Evolutionary conservation across 2,113 vertebrate species (phyloP), one percentile per base, ranked within the genome.

Genomic region (Chloropsis hardwickii): DNA sequence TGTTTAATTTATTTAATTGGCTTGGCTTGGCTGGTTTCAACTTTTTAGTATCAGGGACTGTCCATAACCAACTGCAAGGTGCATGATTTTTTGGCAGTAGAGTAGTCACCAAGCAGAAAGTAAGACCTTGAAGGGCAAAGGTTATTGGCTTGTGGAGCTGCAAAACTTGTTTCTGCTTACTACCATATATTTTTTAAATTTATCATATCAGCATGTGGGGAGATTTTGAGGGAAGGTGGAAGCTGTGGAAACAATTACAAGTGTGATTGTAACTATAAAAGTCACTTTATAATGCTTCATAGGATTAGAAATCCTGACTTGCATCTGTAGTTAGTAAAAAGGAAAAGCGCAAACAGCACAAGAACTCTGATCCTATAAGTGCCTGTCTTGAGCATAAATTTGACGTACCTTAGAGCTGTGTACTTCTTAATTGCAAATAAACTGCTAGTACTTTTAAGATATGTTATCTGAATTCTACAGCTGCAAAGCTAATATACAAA

Each of bases 131-230:
- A 87, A 81, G 51, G 61, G 48, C 71, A 92, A 94, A 95, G 76
- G 66, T 81, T 95, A 81, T 12, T 89, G 71, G 76, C 73, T 93
- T 81, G 44, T 60, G 39, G 72, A 76, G 81, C 66, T 93, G 86
- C 73, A 88, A 94, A 94, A 93, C 92, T 90, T 93, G 79, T 85
- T 97, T 77, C 77, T 96, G n/a, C 78, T 94, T 90, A 81, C 40
- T 93, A 37, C 72, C 10, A 1, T 84, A 74, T 2, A 4, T 37
- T 82, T 90, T 93, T 81, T 64, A 42, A 72, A 48, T 88, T 88
- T 94, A 95, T 86, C 39, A 8, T 88, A 57, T 80, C 48, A 39
- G 64, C 50, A 88, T 76, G 67, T 54, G 53, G 64, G 67, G 90
- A 80, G n/a, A 80, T 56, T 95, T 89, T 92, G 84, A 96, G 78